Conservation (phyloP, 2,797 vertebrate species). For the Pampus argenteus region DNA sequence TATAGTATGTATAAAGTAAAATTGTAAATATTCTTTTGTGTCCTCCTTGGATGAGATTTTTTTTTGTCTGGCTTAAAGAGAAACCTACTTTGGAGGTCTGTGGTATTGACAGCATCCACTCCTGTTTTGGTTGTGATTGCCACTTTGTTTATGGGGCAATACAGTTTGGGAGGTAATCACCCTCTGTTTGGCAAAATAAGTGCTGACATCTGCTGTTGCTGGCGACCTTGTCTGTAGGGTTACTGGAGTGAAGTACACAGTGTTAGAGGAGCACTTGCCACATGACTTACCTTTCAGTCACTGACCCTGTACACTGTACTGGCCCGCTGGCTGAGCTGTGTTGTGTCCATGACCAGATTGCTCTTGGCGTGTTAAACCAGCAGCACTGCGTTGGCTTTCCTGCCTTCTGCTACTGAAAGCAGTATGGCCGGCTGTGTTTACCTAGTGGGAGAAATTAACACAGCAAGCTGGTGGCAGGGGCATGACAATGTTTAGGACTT, state of each 20-base stretch:
- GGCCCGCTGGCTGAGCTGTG: conserved; percentile 13
- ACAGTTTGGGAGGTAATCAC: conserved; percentile 45
- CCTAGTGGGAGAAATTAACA: conserved; percentile 41
- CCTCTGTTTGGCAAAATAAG: conserved; percentile 46
- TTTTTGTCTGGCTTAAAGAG: conserved; percentile 10
- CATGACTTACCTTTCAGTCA: conserved; percentile 60
- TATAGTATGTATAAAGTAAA: not conserved
- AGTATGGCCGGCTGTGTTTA: conserved; percentile 30
- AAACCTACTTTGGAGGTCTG: conserved; percentile 8
- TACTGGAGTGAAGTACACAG: conserved; percentile 39
- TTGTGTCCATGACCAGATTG: conserved; percentile 32
- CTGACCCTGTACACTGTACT: conserved; percentile 43
- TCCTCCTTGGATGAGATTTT: not conserved
- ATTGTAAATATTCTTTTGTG: conserved; percentile 10
- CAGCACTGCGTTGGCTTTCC: conserved; percentile 19
- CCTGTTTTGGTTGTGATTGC: conserved; percentile 21
- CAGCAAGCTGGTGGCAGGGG: not conserved
- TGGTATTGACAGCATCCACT: conserved; percentile 3
- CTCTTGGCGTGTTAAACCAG: conserved; percentile 8
- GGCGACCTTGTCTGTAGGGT: conserved; percentile 27
- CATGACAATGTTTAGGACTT: conserved; percentile 44
- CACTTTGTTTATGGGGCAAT: conserved; percentile 40
- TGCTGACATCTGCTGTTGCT: conserved; percentile 31
- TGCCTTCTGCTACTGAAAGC: conserved; percentile 34
- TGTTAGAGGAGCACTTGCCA: conserved; percentile 41